Conservation (phyloP, 2,797 vertebrate genomes). For the Parotocinclus haroldoi region DNA sequence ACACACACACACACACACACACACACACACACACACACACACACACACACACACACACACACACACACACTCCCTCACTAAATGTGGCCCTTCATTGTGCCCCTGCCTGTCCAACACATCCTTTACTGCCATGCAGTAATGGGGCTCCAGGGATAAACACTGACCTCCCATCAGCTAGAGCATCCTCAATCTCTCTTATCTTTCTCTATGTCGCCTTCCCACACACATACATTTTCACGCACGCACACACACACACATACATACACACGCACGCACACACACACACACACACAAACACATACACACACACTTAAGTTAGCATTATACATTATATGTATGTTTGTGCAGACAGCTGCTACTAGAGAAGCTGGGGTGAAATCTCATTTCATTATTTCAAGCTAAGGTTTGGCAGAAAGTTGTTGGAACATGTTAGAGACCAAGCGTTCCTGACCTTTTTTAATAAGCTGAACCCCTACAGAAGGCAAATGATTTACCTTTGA, state of each 20-base stretch:
- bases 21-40: too few relatives aligned
- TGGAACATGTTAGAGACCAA: too few relatives aligned
- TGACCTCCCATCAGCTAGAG: slow-evolving; percentile 41
- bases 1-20: too few relatives aligned
- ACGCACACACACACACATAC: not conserved
- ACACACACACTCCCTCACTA: not conserved
- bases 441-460: too few relatives aligned
- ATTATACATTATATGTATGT: not conserved
- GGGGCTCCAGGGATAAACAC: slow-evolving; percentile 43
- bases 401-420: not conserved
- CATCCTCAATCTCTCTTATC: slow-evolving; percentile 37
- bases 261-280: not conserved
- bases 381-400: not conserved
- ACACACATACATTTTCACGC: not conserved
- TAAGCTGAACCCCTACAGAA: too few relatives aligned
- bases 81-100: slow-evolving; percentile 21
- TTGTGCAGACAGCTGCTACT: too few relatives aligned
- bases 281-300: not conserved
- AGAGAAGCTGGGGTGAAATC: not conserved
- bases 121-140: slow-evolving; percentile 55
- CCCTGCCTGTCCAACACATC: slow-evolving; percentile 47
- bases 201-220: slow-evolving; percentile 15
- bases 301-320: not conserved
- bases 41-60: too few relatives aligned
- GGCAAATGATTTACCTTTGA: too few relatives aligned